Evolutionary conservation across 2,797 vertebrate genomes (phyloP).

Genomic region (Cryptoblepharus egeriae): DNA sequence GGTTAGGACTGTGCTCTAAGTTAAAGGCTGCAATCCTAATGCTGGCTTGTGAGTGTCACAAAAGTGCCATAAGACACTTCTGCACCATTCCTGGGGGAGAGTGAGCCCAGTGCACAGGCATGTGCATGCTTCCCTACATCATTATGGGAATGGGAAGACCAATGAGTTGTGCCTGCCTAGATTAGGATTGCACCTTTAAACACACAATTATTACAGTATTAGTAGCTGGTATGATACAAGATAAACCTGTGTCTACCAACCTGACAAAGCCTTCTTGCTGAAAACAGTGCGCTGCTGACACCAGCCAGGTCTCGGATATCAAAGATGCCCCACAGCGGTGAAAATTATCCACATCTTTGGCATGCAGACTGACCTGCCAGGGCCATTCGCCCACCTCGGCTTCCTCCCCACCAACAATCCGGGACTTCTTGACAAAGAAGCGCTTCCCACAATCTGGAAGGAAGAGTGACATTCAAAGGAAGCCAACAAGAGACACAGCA

Average conservation of each 20-base stretch:
- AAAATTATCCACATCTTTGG: conserved; percentile 51
- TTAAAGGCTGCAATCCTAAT: too few relatives aligned
- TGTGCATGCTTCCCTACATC: too few relatives aligned
- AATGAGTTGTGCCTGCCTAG: too few relatives aligned
- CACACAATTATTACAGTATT: too few relatives aligned
- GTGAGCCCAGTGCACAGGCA: too few relatives aligned
- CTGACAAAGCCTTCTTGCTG: conserved; percentile 72
- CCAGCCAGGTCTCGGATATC: conserved; percentile 85
- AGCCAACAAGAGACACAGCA: fast-evolving
- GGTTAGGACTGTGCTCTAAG: too few relatives aligned
- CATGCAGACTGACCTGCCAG: conserved; percentile 96
- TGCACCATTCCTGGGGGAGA: too few relatives aligned
- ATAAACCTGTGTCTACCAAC: conserved; percentile 66
- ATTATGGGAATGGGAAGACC: too few relatives aligned
- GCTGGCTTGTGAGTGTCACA: too few relatives aligned
- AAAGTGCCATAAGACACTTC: too few relatives aligned
- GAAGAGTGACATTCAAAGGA: background rate
- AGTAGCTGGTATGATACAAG: background rate
- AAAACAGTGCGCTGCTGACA: conserved; percentile 95
- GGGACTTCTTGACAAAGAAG: conserved; percentile 76
- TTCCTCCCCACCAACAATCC: conserved; percentile 90
- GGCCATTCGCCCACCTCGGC: conserved; percentile 88
- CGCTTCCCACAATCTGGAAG: conserved; percentile 85
- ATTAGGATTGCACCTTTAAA: too few relatives aligned
- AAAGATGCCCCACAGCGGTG: conserved; percentile 92